Evolutionary conservation across 2,113 vertebrate species (phyloP), one percentile per base, ranked within the genome.

Genomic region (Meles meles): DNA sequence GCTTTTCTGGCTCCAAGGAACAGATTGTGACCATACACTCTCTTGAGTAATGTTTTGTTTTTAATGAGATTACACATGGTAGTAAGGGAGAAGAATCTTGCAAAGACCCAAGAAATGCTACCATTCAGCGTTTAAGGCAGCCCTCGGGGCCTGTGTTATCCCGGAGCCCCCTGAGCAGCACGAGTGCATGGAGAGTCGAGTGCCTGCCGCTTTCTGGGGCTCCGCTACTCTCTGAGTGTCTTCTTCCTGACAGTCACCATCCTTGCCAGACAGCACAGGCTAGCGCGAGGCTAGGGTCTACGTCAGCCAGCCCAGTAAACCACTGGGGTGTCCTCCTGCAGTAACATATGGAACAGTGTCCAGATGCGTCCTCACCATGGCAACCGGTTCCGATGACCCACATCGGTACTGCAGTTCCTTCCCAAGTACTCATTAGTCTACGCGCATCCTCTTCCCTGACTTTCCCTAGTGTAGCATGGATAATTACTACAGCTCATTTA

Each of bases 281-380:
- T 83, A 59, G 49, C 29, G 0, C 31, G 34, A 42, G 49, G 31
- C 91, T 81, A 17, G 79, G 27, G 21, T 57, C 20, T 39, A n/a
- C 88, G n/a, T 80, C 89, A 76, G n/a, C 90, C 77, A 84, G 44
- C 42, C 39, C 69, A 34, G 7, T 10, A 88, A 49, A 61, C 69
- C 84, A 21, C 25, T 39, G 5, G 44, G 27, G 6, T 63, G 80
- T 67, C 44, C 7, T 52, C 59, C 59, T 87, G 14, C 84, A 80
- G 37, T n/a, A 55, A 44, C 39, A 31, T 49, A 67, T 14, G 52
- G 34, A 57, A 37, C 59, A 5, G 8, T 37, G 14, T 91, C 89
- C 85, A 17, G n/a, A n/a, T 57, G 88, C 88, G 69, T 25, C 61
- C 86, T 96, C 71, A 81, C 96, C 94, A 88, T 94, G 74, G 96